phyloP scores from a whole-genome alignment of 2,888 invertebrate species.

The Parasteatoda lunata region DNA sequence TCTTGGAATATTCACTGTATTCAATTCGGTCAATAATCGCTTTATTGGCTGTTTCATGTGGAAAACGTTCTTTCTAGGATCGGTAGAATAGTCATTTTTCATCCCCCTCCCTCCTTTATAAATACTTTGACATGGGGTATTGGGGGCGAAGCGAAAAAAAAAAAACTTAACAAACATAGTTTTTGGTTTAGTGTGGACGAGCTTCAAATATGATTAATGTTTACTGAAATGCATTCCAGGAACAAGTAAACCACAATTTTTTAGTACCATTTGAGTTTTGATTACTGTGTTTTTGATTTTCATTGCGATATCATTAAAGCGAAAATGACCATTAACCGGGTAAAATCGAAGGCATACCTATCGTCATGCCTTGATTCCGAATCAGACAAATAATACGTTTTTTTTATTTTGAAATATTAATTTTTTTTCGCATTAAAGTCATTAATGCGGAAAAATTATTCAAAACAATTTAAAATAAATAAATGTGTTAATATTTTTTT shows the following conservation, averaged over 20 bases:
- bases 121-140: not conserved
- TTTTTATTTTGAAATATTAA: too few relatives aligned
- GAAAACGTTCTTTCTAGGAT: not conserved
- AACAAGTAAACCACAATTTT: not conserved
- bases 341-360: too few relatives aligned
- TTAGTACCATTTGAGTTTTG: not conserved
- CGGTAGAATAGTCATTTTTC: not conserved
- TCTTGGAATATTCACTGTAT: not conserved
- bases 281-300: not conserved
- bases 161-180: not conserved
- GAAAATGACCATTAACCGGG: not conserved
- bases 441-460: too few relatives aligned
- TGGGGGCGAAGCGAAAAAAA: not conserved
- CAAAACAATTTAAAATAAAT: too few relatives aligned
- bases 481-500: too few relatives aligned
- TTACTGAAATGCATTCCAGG: not conserved
- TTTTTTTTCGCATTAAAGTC: too few relatives aligned
- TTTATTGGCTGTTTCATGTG: slow-evolving; percentile 19
- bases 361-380: too few relatives aligned
- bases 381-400: too few relatives aligned
- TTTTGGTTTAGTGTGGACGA: not conserved
- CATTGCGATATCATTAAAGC: not conserved
- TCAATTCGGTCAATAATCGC: slow-evolving; percentile 30
- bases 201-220: not conserved
- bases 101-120: not conserved